Conservation (phyloP, 2,797 vertebrate genomes). For the Tenualosa thibaudeaui region DNA sequence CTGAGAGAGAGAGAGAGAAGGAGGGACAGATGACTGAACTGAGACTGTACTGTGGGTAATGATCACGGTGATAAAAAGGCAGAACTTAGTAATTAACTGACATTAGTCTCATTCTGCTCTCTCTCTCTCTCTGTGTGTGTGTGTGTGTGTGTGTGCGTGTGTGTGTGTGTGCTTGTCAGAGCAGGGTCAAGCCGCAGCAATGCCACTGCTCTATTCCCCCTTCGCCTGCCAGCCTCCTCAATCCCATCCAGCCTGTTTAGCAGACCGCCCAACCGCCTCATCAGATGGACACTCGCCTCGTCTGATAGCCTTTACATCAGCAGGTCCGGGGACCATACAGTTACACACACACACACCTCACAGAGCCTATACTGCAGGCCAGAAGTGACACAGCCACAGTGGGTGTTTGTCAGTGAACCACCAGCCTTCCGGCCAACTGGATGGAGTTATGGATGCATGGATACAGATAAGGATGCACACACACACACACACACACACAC, state of each 20-base stretch:
- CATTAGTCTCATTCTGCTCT: neutral
- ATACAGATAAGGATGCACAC: neutral
- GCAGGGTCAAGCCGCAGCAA: neutral
- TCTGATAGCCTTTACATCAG: neutral
- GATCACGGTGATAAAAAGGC: neutral
- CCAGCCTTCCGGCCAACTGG: neutral
- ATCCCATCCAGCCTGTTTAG: neutral
- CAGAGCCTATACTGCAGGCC: conserved; percentile 1
- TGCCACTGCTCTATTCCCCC: neutral
- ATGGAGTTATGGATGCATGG: neutral
- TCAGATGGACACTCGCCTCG: neutral
- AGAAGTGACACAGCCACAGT: neutral
- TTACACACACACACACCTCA: neutral
- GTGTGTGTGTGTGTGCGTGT: neutral
- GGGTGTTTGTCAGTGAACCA: neutral
- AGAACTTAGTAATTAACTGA: neutral
- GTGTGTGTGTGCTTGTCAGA: conserved; percentile 3
- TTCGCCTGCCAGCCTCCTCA: neutral
- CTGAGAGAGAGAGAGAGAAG: neutral
- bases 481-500: neutral
- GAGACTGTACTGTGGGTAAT: neutral
- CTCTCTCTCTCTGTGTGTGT: neutral
- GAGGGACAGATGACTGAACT: neutral
- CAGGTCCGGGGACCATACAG: neutral
- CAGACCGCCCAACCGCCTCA: neutral